A percentile compares a stretch with the other conserved stretches of the same genome.
Evolutionary conservation across 1,140 invertebrate genomes (phyloP).

Genomic region (Drepana arcuata): DNA sequence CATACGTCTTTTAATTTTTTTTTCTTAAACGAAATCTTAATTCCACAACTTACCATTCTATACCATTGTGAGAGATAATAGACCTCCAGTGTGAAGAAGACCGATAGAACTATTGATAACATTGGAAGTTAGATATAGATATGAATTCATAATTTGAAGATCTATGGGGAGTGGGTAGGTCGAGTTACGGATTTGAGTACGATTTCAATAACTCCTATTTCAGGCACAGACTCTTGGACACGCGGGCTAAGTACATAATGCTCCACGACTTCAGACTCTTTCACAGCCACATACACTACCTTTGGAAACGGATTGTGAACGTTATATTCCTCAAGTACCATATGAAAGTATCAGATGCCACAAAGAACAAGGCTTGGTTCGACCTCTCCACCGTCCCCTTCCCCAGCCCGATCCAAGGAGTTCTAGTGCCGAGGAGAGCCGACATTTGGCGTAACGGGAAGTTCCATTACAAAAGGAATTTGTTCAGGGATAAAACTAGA

Average conservation of each 20-base stretch:
- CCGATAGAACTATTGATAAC: too few relatives aligned
- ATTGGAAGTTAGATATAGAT: too few relatives aligned
- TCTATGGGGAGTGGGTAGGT: too few relatives aligned
- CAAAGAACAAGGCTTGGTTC: slow-evolving; percentile 71
- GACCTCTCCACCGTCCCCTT: slow-evolving; percentile 81
- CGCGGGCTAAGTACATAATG: slow-evolving; percentile 78
- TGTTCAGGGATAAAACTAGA: slow-evolving; percentile 75
- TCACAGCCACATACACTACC: slow-evolving; percentile 75
- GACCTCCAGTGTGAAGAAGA: too few relatives aligned
- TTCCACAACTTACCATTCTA: too few relatives aligned
- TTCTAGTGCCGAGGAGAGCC: slow-evolving; percentile 72
- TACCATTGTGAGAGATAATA: too few relatives aligned
- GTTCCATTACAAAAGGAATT: slow-evolving; percentile 70
- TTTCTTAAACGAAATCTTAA: too few relatives aligned
- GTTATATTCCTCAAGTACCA: slow-evolving; percentile 80
- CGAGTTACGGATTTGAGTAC: too few relatives aligned
- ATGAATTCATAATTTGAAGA: too few relatives aligned
- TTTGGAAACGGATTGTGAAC: slow-evolving; percentile 85
- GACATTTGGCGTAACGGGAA: slow-evolving; percentile 76
- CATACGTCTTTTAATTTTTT: too few relatives aligned
- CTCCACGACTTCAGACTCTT: slow-evolving; percentile 80
- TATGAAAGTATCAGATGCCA: slow-evolving; percentile 25
- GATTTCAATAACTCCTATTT: slow-evolving; percentile 31
- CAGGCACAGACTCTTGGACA: slow-evolving; percentile 79
- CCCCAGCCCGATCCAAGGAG: slow-evolving; percentile 69